A percentile compares a stretch with the other conserved stretches of the same genome.
phyloP scores from a whole-genome alignment of 2,113 vertebrate genomes.

The Neomonachus schauinslandi region DNA sequence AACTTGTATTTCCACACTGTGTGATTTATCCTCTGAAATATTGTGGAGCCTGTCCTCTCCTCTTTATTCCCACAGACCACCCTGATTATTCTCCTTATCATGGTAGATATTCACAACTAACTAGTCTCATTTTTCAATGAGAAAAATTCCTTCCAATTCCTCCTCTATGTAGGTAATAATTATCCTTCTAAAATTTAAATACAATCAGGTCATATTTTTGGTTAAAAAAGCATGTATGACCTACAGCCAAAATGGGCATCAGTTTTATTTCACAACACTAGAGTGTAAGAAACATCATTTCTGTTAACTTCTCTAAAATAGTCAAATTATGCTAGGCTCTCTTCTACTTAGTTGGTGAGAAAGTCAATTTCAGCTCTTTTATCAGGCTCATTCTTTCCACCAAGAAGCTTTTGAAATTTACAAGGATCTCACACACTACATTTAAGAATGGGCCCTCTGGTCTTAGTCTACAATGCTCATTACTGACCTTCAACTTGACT shows the following conservation, averaged over 20 bases:
- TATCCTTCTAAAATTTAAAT: constrained; percentile 1
- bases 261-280: background rate
- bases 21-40: background rate
- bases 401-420: background rate
- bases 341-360: background rate
- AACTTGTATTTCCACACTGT: background rate
- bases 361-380: background rate
- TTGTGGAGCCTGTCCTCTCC: background rate
- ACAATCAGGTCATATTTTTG: background rate
- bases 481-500: background rate
- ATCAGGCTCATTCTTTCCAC: background rate
- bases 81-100: background rate
- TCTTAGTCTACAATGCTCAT: background rate
- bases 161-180: background rate
- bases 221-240: background rate
- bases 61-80: background rate
- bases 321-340: background rate
- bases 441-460: background rate
- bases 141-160: background rate
- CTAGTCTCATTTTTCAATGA: background rate
- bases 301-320: constrained; percentile 5
- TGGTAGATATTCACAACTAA: background rate
- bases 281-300: background rate
- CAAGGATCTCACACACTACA: background rate
- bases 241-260: background rate